A percentile compares a stretch with the other conserved stretches of the same genome.
These are phyloP conservation scores for Acrossocheilus fasciatus DNA, from an alignment of 2,797 vertebrate species.

Conservation along the genomic window DNA sequence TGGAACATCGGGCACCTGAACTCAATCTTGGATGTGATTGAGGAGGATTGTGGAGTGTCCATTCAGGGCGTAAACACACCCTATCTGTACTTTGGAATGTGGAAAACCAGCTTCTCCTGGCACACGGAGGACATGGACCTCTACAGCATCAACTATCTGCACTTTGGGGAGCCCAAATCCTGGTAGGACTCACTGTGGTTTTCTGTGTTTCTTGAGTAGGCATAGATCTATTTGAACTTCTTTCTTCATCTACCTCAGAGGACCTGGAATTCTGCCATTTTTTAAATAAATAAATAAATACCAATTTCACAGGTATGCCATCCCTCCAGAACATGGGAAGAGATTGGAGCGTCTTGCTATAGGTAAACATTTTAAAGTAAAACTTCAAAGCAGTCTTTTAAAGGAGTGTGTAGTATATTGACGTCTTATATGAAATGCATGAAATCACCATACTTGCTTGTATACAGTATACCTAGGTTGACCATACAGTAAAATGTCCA, in stretches of 20 bases:
- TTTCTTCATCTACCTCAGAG: neutral
- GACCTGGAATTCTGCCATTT: neutral
- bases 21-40: constrained; percentile 93
- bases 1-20: constrained; percentile 96
- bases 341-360: constrained; percentile 82
- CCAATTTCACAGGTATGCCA: constrained; percentile 77
- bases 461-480: neutral
- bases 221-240: neutral
- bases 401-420: neutral
- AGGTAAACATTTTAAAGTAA: constrained; percentile 68
- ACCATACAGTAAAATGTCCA: neutral
- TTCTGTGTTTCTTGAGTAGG: neutral
- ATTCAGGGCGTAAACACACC: constrained; percentile 98
- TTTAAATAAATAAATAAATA: neutral
- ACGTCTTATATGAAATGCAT: neutral
- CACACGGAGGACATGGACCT: constrained; percentile 99
- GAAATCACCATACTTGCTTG: neutral
- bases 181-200: constrained; percentile 82
- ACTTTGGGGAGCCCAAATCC: constrained; percentile 98
- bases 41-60: constrained; percentile 94
- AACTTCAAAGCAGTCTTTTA: neutral
- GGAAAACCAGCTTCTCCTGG: constrained; percentile 99
- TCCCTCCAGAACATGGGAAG: constrained; percentile 84
- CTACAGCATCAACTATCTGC: constrained; percentile 98
- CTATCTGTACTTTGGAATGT: constrained; percentile 99